Percentiles rank a stretch among this genome's conserved stretches.
phyloP scores from a whole-genome alignment of 2,113 vertebrate genomes.

The Mesembrinibis cayennensis region DNA sequence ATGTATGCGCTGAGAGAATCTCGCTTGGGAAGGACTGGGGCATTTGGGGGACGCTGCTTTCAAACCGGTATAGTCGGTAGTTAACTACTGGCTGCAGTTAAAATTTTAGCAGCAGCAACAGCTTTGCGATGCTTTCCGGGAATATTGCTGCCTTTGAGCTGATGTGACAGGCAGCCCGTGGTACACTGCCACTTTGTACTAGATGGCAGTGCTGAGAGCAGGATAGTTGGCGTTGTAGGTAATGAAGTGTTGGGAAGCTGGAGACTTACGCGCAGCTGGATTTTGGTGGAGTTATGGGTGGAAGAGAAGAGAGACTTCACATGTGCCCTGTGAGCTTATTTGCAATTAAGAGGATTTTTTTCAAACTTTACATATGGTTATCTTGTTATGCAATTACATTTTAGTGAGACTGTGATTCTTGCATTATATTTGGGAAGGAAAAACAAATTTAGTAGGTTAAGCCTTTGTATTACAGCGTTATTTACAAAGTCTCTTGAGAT shows the following conservation, averaged over 20 bases:
- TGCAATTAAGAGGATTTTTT: not conserved
- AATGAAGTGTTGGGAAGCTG: not conserved
- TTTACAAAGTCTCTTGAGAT: not conserved
- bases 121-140: conserved; percentile 5
- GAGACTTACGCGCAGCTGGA: not conserved
- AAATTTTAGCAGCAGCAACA: not conserved
- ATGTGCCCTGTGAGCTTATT: not conserved
- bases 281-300: not conserved
- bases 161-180: not conserved
- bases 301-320: not conserved
- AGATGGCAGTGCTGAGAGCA: conserved; percentile 38
- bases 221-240: not conserved
- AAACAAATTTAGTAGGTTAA: not conserved
- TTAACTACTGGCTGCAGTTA: not conserved
- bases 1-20: not conserved
- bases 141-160: not conserved
- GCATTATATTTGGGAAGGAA: not conserved
- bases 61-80: not conserved
- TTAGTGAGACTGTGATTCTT: not conserved
- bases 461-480: not conserved
- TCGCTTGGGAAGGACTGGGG: not conserved
- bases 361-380: not conserved
- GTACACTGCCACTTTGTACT: not conserved
- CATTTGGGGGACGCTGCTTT: not conserved
- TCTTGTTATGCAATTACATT: accelerated